Evolutionary conservation across 2,113 vertebrate species (phyloP).

Genomic region (Pachypanchax playfairii): DNA sequence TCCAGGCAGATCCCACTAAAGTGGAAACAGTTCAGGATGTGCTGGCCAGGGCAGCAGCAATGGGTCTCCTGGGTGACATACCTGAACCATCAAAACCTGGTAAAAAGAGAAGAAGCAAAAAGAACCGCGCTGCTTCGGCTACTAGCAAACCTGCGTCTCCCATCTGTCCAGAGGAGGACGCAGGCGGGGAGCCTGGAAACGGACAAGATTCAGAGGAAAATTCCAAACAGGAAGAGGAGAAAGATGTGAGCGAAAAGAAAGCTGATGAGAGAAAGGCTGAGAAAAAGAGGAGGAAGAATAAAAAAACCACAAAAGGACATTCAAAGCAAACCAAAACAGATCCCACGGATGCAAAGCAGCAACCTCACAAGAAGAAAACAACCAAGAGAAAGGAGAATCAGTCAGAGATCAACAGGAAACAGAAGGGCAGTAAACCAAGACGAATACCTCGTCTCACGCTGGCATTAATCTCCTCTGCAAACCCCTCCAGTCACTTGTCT

Average conservation of each 20-base stretch:
- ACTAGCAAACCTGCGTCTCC: constrained; percentile 27
- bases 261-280: constrained; percentile 2
- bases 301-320: constrained; percentile 20
- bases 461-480: constrained; percentile 52
- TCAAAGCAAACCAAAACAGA: constrained; percentile 27
- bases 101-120: constrained; percentile 57
- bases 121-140: constrained; percentile 26
- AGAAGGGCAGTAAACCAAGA: constrained; percentile 32
- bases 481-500: constrained; percentile 44
- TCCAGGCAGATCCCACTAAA: constrained; percentile 67
- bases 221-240: constrained; percentile 20
- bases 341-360: not conserved
- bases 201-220: not conserved
- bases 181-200: not conserved
- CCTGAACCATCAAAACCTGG: constrained; percentile 62
- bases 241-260: constrained; percentile 7
- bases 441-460: constrained; percentile 63
- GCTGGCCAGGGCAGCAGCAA: constrained; percentile 68
- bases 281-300: constrained; percentile 39
- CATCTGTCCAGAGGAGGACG: constrained; percentile 15
- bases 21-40: constrained; percentile 73
- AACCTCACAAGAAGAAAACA: constrained; percentile 44
- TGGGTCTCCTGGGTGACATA: constrained; percentile 76
- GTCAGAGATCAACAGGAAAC: constrained; percentile 10
- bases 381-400: constrained; percentile 43